Evolutionary conservation across 2,888 invertebrate genomes (phyloP).

Genomic region (Alviniconcha strummeri): DNA sequence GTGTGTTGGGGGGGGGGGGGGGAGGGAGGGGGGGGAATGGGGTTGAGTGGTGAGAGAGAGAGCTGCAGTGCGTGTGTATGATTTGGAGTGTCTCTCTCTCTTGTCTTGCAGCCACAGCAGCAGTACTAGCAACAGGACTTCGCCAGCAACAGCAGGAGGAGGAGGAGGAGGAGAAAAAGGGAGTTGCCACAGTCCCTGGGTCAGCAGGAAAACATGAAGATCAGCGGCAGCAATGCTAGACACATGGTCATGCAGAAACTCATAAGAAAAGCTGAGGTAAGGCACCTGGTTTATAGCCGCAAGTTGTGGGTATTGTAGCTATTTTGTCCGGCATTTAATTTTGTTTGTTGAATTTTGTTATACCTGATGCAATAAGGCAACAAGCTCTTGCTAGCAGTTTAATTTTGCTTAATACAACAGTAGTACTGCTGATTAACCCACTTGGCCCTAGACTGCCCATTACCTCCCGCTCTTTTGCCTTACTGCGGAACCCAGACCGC

Average conservation of each 20-base stretch:
- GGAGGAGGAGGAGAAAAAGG: constrained; percentile 66
- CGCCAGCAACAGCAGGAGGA: constrained; percentile 50
- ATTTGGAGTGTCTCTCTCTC: constrained; percentile 12
- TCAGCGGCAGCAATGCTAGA: constrained; percentile 85
- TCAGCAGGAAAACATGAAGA: constrained; percentile 77
- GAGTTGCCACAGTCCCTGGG: constrained; percentile 73
- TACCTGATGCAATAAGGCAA: too few relatives aligned
- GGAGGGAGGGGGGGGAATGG: too few relatives aligned
- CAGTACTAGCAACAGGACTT: constrained; percentile 27
- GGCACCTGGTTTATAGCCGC: not conserved
- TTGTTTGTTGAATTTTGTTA: too few relatives aligned
- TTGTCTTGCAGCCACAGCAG: constrained; percentile 25
- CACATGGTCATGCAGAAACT: constrained; percentile 92
- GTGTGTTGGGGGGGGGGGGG: too few relatives aligned
- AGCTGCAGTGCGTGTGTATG: constrained; percentile 15
- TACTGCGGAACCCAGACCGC: too few relatives aligned
- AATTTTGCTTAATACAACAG: too few relatives aligned
- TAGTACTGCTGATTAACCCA: too few relatives aligned
- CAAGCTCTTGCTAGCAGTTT: too few relatives aligned
- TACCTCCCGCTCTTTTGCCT: too few relatives aligned
- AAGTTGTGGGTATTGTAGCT: not conserved
- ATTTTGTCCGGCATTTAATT: not conserved
- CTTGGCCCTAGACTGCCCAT: too few relatives aligned
- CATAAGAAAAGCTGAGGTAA: constrained; percentile 85
- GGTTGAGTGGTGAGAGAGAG: not conserved